Evolutionary conservation across 2,113 vertebrate species (phyloP).

Genomic region (Atherinomorus stipes): DNA sequence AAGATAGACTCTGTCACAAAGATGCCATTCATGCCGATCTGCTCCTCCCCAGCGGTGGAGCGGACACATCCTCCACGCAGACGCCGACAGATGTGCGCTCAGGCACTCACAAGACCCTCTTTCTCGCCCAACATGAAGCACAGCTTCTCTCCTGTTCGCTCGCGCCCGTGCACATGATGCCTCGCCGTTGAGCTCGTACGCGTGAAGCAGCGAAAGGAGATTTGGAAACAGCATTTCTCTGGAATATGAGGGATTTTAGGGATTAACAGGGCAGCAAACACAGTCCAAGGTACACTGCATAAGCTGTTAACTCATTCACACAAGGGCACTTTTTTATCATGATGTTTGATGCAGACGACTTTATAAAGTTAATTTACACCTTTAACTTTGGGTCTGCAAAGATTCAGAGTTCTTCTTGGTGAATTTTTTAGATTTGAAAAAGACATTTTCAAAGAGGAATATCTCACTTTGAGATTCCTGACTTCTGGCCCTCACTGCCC

Average conservation of each 20-base stretch:
- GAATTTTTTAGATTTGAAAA: neutral
- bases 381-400: fast-evolving
- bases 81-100: slow-evolving; percentile 45
- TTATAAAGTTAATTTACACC: neutral
- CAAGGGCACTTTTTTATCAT: slow-evolving; percentile 5
- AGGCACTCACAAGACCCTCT: slow-evolving; percentile 13
- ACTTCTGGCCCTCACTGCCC: neutral
- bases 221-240: slow-evolving; percentile 58
- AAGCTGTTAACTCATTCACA: slow-evolving; percentile 52
- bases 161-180: slow-evolving; percentile 2
- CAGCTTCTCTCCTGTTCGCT: slow-evolving; percentile 32
- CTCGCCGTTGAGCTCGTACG: slow-evolving; percentile 16
- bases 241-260: slow-evolving; percentile 71
- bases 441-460: neutral
- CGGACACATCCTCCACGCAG: slow-evolving; percentile 18
- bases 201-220: slow-evolving; percentile 41
- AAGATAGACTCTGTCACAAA: slow-evolving; percentile 70
- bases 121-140: slow-evolving; percentile 8
- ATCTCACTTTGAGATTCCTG: neutral
- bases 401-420: neutral
- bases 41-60: slow-evolving; percentile 62
- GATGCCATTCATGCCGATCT: slow-evolving; percentile 66
- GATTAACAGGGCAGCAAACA: slow-evolving; percentile 65
- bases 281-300: slow-evolving; percentile 64
- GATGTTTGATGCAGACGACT: neutral